These are phyloP conservation scores for Aegotheles bennettii DNA, from an alignment of 2,113 vertebrate species.

Conservation along the genomic window DNA sequence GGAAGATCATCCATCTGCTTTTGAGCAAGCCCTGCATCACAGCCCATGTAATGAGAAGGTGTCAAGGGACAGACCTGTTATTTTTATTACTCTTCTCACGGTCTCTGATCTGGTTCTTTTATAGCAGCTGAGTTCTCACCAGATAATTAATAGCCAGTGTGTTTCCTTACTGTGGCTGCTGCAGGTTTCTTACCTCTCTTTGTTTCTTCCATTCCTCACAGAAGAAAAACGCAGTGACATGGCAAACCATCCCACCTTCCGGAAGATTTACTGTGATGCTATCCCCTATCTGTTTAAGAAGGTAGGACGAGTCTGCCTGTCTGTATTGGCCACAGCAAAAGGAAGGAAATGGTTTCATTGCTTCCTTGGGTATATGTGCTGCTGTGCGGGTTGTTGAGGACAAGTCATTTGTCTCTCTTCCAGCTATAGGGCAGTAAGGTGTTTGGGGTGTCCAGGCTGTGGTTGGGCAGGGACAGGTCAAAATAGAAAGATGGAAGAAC, in stretches of 20 bases:
- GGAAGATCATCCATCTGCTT: neutral
- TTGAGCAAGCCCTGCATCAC: neutral
- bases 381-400: neutral
- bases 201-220: neutral
- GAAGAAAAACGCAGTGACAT: slow-evolving; percentile 75
- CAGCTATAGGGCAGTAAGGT: neutral
- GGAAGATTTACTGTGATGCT: slow-evolving; percentile 80
- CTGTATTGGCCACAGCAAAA: neutral
- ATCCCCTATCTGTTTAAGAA: slow-evolving; percentile 83
- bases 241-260: slow-evolving; percentile 78
- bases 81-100: neutral
- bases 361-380: neutral
- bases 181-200: neutral
- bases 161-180: neutral
- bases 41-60: neutral
- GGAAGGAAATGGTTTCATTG: neutral
- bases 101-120: neutral
- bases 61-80: neutral
- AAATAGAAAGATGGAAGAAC: neutral
- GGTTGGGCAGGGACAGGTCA: neutral
- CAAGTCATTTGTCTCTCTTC: neutral
- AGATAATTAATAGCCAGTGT: neutral
- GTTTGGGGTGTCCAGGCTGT: neutral
- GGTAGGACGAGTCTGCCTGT: slow-evolving; percentile 54
- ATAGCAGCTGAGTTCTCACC: neutral